Conservation (phyloP, 2,888 invertebrate genomes). For the Hybos culiciformis region DNA sequence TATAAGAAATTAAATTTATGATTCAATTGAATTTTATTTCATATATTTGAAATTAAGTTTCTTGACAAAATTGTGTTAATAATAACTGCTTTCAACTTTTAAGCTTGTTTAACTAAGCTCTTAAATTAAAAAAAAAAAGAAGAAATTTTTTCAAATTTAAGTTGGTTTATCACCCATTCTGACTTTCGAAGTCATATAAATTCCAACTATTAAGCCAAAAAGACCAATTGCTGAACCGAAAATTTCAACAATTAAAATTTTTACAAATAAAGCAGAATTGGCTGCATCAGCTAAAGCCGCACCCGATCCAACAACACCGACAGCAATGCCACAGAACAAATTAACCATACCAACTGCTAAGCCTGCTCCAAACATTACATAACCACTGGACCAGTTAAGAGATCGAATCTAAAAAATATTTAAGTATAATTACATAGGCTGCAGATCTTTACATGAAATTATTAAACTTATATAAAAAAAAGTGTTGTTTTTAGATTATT, state of each 20-base stretch:
- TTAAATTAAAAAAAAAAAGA: no score
- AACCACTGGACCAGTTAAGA: slow-evolving; percentile 74
- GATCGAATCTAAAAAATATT: no score
- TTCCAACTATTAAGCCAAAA: slow-evolving; percentile 96
- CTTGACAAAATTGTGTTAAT: neutral
- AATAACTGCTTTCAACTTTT: slow-evolving; percentile 2
- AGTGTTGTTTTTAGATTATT: no score
- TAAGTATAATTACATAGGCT: no score
- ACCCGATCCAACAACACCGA: slow-evolving; percentile 97
- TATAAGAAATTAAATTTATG: no score
- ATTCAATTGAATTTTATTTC: neutral
- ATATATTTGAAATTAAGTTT: slow-evolving; percentile 2
- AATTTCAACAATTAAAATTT: slow-evolving; percentile 97
- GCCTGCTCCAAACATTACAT: slow-evolving; percentile 93
- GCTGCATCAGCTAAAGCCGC: slow-evolving; percentile 98
- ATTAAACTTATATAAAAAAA: no score
- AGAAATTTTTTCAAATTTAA: neutral
- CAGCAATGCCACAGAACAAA: slow-evolving; percentile 80
- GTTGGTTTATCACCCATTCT: slow-evolving; percentile 55
- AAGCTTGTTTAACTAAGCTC: no score
- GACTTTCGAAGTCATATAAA: slow-evolving; percentile 78
- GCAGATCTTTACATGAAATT: no score
- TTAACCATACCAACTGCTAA: slow-evolving; percentile 91
- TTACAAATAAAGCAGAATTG: slow-evolving; percentile 89
- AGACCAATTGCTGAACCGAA: slow-evolving; percentile 98